phyloP scores from a whole-genome alignment of 2,888 invertebrate species.

The Mesodorylaimus sp. region DNA sequence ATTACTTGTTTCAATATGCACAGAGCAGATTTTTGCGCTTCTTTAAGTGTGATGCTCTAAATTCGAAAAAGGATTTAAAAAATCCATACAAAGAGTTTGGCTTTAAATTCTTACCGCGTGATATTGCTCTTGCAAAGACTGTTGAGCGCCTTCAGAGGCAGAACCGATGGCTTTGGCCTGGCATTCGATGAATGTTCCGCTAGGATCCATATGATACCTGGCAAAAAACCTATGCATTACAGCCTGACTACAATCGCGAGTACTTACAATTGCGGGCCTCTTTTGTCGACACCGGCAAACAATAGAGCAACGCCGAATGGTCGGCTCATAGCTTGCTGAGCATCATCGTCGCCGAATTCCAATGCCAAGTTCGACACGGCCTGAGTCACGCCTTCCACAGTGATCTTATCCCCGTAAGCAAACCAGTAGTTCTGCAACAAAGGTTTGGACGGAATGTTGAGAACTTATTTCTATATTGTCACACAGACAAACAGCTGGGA shows the following conservation, averaged over 20 bases:
- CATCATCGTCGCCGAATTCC: conserved; percentile 94
- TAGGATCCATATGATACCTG: conserved; percentile 84
- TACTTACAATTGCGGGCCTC: conserved; percentile 65
- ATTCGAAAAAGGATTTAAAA: conserved; percentile 12
- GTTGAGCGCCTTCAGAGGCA: conserved; percentile 96
- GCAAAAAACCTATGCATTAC: conserved; percentile 18
- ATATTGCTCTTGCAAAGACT: conserved; percentile 58
- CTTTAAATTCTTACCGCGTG: conserved; percentile 34
- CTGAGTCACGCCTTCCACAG: conserved; percentile 89
- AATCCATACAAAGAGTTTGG: conserved; percentile 4
- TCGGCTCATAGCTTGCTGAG: conserved; percentile 59
- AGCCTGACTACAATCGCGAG: background rate
- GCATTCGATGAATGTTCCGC: conserved; percentile 91
- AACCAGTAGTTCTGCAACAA: conserved; percentile 68
- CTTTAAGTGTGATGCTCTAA: conserved; percentile 74
- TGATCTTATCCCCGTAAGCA: conserved; percentile 85
- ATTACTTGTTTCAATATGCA: conserved; percentile 95
- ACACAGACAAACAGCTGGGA: conserved; percentile 2
- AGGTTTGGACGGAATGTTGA: background rate
- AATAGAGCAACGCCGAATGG: conserved; percentile 97
- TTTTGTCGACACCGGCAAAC: conserved; percentile 69
- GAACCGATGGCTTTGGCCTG: conserved; percentile 98
- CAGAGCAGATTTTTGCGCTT: conserved; percentile 72
- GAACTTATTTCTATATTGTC: background rate
- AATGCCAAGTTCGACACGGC: conserved; percentile 97